Evolutionary conservation across 2,797 vertebrate species (phyloP).

Genomic region (Phataginus tricuspis): DNA sequence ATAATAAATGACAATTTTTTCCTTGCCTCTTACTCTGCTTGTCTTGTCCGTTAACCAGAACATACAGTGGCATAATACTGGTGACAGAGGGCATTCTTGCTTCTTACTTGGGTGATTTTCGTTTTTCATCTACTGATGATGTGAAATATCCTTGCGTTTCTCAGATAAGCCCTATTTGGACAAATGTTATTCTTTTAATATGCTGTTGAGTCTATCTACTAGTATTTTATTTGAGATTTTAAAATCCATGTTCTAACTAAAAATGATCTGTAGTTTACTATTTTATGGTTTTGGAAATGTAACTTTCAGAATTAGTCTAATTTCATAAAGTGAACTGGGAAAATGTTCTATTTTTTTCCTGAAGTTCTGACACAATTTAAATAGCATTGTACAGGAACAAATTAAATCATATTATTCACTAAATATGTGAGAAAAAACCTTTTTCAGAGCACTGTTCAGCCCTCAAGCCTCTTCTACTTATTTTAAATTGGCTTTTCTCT

Average conservation of each 20-base stretch:
- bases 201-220: not conserved
- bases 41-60: not conserved
- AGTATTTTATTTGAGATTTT: constrained; percentile 17
- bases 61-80: not conserved
- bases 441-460: not conserved
- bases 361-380: not conserved
- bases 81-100: not conserved
- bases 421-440: not conserved
- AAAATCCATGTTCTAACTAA: not conserved
- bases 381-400: not conserved
- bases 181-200: not conserved
- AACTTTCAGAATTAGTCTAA: not conserved
- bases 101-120: not conserved
- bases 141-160: not conserved
- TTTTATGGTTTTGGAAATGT: not conserved
- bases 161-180: not conserved
- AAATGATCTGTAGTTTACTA: not conserved
- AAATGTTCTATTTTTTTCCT: not conserved
- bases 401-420: not conserved
- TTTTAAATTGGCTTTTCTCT: not conserved
- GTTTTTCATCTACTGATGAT: not conserved
- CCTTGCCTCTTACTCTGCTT: not conserved
- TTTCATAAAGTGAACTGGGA: constrained; percentile 9
- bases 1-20: not conserved
- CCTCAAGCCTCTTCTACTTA: not conserved